A percentile compares a stretch with the other conserved stretches of the same genome.
phyloP scores from a whole-genome alignment of 1,140 invertebrate genomes.

The Leptonema lineaticorne region DNA sequence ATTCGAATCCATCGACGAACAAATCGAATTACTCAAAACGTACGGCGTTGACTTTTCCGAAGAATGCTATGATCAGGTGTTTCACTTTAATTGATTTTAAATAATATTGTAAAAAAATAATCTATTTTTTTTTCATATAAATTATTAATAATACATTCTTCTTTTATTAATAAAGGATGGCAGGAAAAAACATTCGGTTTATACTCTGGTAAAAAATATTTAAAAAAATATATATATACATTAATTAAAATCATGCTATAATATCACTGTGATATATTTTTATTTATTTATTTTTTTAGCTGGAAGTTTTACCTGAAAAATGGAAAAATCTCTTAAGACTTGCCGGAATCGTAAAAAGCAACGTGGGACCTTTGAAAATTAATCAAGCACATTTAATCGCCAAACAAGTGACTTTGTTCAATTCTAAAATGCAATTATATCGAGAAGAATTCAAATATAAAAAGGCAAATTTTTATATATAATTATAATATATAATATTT shows the following conservation, averaged over 20 bases:
- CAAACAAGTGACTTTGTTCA: slow-evolving; percentile 71
- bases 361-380: slow-evolving; percentile 75
- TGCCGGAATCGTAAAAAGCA: slow-evolving; percentile 80
- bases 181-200: slow-evolving; percentile 48
- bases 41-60: slow-evolving; percentile 77
- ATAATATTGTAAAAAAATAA: slow-evolving; percentile 3
- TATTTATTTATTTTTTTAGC: slow-evolving; percentile 45
- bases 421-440: slow-evolving; percentile 75
- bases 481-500: neutral
- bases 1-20: slow-evolving; percentile 81
- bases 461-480: slow-evolving; percentile 46
- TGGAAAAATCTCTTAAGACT: slow-evolving; percentile 88
- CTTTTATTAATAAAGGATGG: slow-evolving; percentile 30
- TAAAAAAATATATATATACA: slow-evolving; percentile 35
- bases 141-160: too few relatives aligned
- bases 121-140: slow-evolving; percentile 11
- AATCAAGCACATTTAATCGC: slow-evolving; percentile 63
- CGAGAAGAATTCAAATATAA: slow-evolving; percentile 68
- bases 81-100: neutral
- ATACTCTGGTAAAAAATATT: slow-evolving; percentile 50
- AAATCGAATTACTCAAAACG: slow-evolving; percentile 68
- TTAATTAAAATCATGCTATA: too few relatives aligned
- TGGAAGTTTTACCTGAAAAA: slow-evolving; percentile 78
- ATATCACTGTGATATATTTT: too few relatives aligned
- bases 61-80: slow-evolving; percentile 59